A percentile compares a stretch with the other conserved stretches of the same genome.
These are phyloP conservation scores for Sesia apiformis DNA, from an alignment of 2,888 invertebrate genomes.

Conservation along the genomic window DNA sequence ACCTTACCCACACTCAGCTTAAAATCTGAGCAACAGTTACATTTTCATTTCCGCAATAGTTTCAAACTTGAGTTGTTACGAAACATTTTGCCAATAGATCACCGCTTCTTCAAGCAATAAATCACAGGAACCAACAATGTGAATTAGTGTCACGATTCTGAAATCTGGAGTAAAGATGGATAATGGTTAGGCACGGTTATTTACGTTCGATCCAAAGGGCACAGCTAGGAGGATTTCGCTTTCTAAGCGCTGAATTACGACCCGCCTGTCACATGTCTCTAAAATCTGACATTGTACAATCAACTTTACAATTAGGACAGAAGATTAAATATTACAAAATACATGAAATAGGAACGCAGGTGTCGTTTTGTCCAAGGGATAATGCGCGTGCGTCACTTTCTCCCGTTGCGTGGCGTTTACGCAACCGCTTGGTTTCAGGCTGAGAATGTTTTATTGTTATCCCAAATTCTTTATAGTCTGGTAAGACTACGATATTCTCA, in stretches of 20 bases:
- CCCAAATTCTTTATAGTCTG: too few species aligned
- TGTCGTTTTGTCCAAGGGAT: slow-evolving; percentile 25
- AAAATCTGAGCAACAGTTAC: background rate
- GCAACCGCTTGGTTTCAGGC: slow-evolving; percentile 17
- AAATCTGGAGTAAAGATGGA: slow-evolving; percentile 49
- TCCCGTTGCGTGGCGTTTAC: slow-evolving; percentile 21
- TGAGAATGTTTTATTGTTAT: slow-evolving; percentile 19
- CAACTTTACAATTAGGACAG: background rate
- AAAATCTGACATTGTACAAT: background rate
- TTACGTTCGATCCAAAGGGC: slow-evolving; percentile 37
- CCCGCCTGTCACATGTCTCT: slow-evolving; percentile 4
- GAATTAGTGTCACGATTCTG: slow-evolving; percentile 40
- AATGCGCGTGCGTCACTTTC: slow-evolving; percentile 32
- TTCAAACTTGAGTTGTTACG: background rate
- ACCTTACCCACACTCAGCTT: background rate
- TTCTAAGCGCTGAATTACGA: slow-evolving; percentile 58
- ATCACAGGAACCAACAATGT: slow-evolving; percentile 36
- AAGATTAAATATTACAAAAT: background rate
- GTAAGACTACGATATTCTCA: too few species aligned
- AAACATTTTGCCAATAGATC: slow-evolving; percentile 6
- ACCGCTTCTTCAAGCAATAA: slow-evolving; percentile 19
- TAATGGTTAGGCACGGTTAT: slow-evolving; percentile 41
- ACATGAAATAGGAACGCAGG: slow-evolving; percentile 22
- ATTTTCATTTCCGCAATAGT: background rate
- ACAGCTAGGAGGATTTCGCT: slow-evolving; percentile 30